Base-by-base conservation (phyloP, 2,888 invertebrate genomes). In the Elysia crispata region DNA sequence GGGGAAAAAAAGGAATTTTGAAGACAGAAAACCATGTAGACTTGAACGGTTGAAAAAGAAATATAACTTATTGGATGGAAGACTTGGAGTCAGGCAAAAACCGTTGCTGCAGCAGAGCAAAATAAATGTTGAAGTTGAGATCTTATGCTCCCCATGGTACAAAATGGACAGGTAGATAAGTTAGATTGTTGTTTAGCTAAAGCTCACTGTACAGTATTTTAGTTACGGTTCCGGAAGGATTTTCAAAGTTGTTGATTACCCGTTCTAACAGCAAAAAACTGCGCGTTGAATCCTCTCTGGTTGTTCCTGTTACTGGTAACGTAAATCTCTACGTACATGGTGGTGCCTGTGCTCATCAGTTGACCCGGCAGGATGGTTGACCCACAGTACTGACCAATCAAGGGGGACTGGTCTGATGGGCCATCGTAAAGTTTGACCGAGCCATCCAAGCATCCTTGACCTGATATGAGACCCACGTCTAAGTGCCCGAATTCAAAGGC, bases 341-440 rank as follows among this genome's bases (percentile, higher is more conserved):
- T 70, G 41, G 81, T 83, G 31, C 83, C 80, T 0, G 84, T 57
- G 5, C 87, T 86, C 1, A 73, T 82, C n/a, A 87, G 67, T 49
- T 80, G 84, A 20, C 77, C 82, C 25, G 87, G 88, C 50, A 84
- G 82, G 13, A 30, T 78, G 0, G 83, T 73, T 41, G 41, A 41
- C 0, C 86, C 87, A 78, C 88, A 88, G 18, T 82, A 72, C 41
- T 82, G 83, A n/a, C 76, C 82, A 73, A 78, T 78, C 64, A 78
- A 31, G 3, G 64, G 18, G 20, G 72, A 60, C 31, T 49, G 62
- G 20, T 72, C 78, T 30, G 67, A 76, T 1, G 64, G 67, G 0
- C 88, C 88, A 69, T 89, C 87, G 66, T 85, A 86, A 11, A 89
- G 31, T 3, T 85, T 78, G 23, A 89, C 75, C 31, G 82, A 86